Conservation (phyloP, 2,113 vertebrate species). For the Carassius carassius region DNA sequence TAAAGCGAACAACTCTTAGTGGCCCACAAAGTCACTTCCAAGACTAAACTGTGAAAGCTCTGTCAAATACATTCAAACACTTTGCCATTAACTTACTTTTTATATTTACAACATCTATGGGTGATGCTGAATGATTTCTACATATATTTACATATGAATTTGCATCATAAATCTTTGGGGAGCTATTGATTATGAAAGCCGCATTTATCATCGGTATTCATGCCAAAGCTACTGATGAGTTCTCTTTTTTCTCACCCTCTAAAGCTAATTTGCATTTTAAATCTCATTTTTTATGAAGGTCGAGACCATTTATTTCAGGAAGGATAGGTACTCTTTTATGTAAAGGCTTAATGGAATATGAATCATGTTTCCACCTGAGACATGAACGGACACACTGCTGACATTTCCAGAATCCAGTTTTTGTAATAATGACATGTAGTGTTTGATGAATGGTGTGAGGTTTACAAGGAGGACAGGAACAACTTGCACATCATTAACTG, state of each 20-base stretch:
- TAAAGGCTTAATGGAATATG: constrained; percentile 75
- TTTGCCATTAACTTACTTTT: constrained; percentile 19
- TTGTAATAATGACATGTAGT: constrained; percentile 68
- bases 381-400: constrained; percentile 69
- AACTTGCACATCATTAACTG: constrained; percentile 66
- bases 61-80: constrained; percentile 12
- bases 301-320: constrained; percentile 74
- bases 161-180: constrained; percentile 43
- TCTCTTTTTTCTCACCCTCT: constrained; percentile 52
- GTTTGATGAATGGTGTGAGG: constrained; percentile 66
- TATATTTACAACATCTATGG: constrained; percentile 25
- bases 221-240: constrained; percentile 70
- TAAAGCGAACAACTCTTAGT: neutral
- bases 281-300: constrained; percentile 75
- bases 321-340: constrained; percentile 67
- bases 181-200: constrained; percentile 67
- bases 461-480: constrained; percentile 68
- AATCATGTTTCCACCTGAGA: constrained; percentile 72
- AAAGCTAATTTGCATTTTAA: constrained; percentile 73
- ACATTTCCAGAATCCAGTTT: constrained; percentile 73
- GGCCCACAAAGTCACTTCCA: constrained; percentile 12
- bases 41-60: constrained; percentile 14
- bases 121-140: constrained; percentile 48
- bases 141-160: constrained; percentile 43
- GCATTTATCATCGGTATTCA: constrained; percentile 69